Evolutionary conservation across 2,888 invertebrate genomes (phyloP), one percentile per base, ranked within the genome.

Genomic region (Drosophila paranaensis): DNA sequence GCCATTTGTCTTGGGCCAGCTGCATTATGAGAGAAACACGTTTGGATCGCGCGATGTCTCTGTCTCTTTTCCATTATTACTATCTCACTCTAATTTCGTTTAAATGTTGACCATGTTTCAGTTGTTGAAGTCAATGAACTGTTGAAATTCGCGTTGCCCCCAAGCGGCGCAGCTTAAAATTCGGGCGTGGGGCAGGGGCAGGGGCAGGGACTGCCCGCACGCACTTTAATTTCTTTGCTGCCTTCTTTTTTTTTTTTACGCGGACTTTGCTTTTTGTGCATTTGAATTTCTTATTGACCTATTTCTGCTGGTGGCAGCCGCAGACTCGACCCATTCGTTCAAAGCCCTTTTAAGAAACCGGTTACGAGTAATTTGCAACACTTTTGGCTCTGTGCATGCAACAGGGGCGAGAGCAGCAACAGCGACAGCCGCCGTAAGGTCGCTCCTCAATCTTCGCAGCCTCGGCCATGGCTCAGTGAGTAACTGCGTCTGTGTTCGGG

Each of bases 271-370:
- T 45, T 51, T 53, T 60, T 58, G 53, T 61, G 71, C 71, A 61
- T 70, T 70, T 70, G 70, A 70, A 70, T 61, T 70, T 70, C 71
- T 60, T 70, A 71, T 70, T 70, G 70, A 70, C 70, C 70, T 60
- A 68, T 68, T 68, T 68, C 70, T 58, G 58, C 27, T 46, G 68
- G 11, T 40, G 67, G 37, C 42, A 55, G 27, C 51, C 51, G 45
- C 57, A 51, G 25, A 53, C 20, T 30, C 53, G 39, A 53, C 30
- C 30, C 55, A 50, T 55, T 27, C 54, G 71, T 51, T 68, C 70
- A 58, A 55, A 61, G 71, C 61, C 70, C 61, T 61, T 70, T 71
- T 54, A 16, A 46, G 50, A 70, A 70, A 70, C 70, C 61, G 70
- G 70, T 70, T 70, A 16, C 54, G 62, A 71, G 61, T 55, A 71